Percentiles rank a stretch among this genome's conserved stretches.
Evolutionary conservation across 2,113 vertebrate genomes (phyloP).

Genomic region (Caranx ignobilis): DNA sequence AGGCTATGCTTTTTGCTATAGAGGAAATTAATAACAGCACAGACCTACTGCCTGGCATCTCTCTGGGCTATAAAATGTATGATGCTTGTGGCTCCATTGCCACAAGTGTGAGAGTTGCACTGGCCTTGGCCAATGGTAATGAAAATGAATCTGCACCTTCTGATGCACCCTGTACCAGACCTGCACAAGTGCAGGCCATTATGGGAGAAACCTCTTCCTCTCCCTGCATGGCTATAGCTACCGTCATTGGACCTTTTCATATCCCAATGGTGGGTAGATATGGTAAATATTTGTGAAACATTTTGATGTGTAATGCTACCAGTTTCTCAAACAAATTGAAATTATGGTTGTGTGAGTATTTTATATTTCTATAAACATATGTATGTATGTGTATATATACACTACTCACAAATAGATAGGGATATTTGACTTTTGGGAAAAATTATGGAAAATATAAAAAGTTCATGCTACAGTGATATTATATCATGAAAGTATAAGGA

Average conservation of each 20-base stretch:
- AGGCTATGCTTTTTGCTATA: conserved; percentile 83
- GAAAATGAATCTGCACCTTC: conserved; percentile 26
- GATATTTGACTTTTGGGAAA: no score
- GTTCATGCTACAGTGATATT: no score
- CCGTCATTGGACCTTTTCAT: conserved; percentile 78
- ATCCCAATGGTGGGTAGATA: conserved; percentile 77
- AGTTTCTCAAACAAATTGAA: no score
- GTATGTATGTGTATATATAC: no score
- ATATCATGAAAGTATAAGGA: no score
- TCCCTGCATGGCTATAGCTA: conserved; percentile 76
- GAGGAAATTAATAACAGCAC: conserved; percentile 84
- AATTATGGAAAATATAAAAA: no score
- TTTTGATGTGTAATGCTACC: no score
- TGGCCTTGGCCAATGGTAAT: conserved; percentile 76
- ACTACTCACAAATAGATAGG: no score
- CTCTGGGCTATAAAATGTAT: conserved; percentile 82
- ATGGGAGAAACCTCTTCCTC: conserved; percentile 79
- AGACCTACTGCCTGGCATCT: conserved; percentile 77
- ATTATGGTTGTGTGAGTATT: not conserved
- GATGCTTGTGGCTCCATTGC: conserved; percentile 79
- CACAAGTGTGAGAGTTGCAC: conserved; percentile 66
- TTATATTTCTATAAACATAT: not conserved
- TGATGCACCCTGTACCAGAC: conserved; percentile 61
- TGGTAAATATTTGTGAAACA: not conserved
- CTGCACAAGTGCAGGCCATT: conserved; percentile 75